phyloP scores from a whole-genome alignment of 2,113 vertebrate genomes.

The Coregonus clupeaformis region DNA sequence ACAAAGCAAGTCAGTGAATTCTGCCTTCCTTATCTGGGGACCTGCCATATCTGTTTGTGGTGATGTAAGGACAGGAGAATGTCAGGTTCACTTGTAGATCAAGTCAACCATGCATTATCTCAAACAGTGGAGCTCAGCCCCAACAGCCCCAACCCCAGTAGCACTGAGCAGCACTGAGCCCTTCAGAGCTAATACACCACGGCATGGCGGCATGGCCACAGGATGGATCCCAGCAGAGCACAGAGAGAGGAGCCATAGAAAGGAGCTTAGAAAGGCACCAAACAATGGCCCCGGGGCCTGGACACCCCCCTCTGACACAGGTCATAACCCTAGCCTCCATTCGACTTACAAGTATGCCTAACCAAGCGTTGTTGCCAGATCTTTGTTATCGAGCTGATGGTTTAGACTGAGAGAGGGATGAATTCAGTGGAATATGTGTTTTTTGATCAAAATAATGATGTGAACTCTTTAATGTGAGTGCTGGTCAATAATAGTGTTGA shows the following conservation, averaged over 20 bases:
- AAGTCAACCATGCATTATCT: conserved; percentile 78
- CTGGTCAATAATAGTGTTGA: conserved; percentile 36
- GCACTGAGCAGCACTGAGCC: conserved; percentile 53
- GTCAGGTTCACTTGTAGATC: conserved; percentile 79
- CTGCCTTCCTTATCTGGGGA: conserved; percentile 67
- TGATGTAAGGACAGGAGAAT: conserved; percentile 72
- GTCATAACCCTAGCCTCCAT: conserved; percentile 13
- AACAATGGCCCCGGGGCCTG: neutral
- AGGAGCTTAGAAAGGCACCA: conserved; percentile 18
- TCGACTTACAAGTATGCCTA: conserved; percentile 17
- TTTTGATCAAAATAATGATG: conserved; percentile 10
- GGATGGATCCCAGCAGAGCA: conserved; percentile 42
- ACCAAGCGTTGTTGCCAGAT: conserved; percentile 7
- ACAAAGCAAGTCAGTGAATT: conserved; percentile 66
- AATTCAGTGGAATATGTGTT: conserved; percentile 4
- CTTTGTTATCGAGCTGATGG: conserved; percentile 21
- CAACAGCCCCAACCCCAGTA: conserved; percentile 48
- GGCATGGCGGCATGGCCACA: conserved; percentile 33
- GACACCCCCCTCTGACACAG: neutral
- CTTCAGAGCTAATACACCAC: conserved; percentile 41
- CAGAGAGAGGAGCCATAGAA: conserved; percentile 30
- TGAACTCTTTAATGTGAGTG: conserved; percentile 15
- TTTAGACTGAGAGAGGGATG: conserved; percentile 16
- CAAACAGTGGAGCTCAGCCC: conserved; percentile 62
- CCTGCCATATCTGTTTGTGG: conserved; percentile 69